phyloP scores from a whole-genome alignment of 2,888 invertebrate genomes.

The Clunio marinus region DNA sequence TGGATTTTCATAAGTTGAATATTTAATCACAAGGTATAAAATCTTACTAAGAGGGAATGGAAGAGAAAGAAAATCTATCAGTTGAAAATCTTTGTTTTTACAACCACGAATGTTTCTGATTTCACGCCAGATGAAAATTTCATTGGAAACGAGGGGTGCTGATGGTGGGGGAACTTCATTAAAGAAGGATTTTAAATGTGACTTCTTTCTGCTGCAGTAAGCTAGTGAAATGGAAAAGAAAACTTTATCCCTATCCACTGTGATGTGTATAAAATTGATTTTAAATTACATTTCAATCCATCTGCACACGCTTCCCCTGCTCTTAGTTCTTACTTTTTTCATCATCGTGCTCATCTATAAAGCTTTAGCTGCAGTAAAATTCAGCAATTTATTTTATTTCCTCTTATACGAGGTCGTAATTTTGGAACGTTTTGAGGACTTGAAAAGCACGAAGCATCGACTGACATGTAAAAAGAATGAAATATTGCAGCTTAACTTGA shows the following conservation, averaged over 20 bases:
- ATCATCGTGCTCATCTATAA: background rate
- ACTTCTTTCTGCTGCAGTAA: conserved; percentile 20
- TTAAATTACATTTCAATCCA: conserved; percentile 39
- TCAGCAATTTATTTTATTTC: conserved; percentile 13
- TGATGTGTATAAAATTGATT: conserved; percentile 34
- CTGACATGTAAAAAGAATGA: background rate
- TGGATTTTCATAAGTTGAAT: too few species aligned
- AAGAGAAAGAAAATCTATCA: conserved; percentile 17
- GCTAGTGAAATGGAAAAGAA: background rate
- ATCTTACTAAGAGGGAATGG: too few species aligned
- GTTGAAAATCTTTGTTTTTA: background rate
- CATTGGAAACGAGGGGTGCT: background rate
- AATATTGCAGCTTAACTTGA: background rate
- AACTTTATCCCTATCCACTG: conserved; percentile 21
- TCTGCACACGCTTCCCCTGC: background rate
- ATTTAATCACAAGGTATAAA: too few species aligned
- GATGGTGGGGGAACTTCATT: conserved; percentile 14
- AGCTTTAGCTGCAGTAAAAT: conserved; percentile 15
- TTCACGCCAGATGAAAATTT: too few species aligned
- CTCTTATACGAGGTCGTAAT: background rate
- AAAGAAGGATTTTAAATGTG: conserved; percentile 20
- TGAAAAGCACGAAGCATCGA: background rate
- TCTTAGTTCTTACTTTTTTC: background rate
- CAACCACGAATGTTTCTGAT: too few species aligned
- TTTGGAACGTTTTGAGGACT: background rate